A percentile compares a stretch with the other conserved stretches of the same genome.
These are phyloP conservation scores for Picathartes gymnocephalus DNA, from an alignment of 2,113 vertebrate genomes.

Conservation along the genomic window DNA sequence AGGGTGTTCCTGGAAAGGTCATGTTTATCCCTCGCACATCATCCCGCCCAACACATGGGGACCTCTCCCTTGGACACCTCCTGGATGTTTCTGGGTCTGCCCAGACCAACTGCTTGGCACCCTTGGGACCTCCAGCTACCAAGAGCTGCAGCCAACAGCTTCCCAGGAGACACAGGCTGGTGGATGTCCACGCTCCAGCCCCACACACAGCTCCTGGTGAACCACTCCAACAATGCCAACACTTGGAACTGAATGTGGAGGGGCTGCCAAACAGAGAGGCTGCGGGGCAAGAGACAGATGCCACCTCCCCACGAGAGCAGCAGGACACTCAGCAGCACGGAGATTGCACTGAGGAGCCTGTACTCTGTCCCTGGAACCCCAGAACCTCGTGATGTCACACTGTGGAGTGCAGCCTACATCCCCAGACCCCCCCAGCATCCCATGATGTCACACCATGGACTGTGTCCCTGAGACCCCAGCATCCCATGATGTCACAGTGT, in stretches of 20 bases:
- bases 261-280: background rate
- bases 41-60: no score
- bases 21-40: no score
- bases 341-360: background rate
- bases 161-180: background rate
- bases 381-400: background rate
- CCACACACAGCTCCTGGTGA: background rate
- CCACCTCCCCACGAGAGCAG: accelerated
- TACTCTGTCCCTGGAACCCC: background rate
- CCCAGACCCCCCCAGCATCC: background rate
- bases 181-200: accelerated
- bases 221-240: accelerated
- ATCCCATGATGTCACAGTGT: background rate
- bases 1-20: no score
- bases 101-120: background rate
- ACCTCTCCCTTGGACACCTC: background rate
- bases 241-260: background rate
- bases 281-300: background rate
- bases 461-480: background rate
- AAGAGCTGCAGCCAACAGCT: background rate
- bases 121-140: background rate
- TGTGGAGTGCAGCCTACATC: background rate
- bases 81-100: background rate
- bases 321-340: background rate
- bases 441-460: background rate